Conservation (phyloP, 2,113 vertebrate species). For the Rhegmatorhina hoffmannsi region DNA sequence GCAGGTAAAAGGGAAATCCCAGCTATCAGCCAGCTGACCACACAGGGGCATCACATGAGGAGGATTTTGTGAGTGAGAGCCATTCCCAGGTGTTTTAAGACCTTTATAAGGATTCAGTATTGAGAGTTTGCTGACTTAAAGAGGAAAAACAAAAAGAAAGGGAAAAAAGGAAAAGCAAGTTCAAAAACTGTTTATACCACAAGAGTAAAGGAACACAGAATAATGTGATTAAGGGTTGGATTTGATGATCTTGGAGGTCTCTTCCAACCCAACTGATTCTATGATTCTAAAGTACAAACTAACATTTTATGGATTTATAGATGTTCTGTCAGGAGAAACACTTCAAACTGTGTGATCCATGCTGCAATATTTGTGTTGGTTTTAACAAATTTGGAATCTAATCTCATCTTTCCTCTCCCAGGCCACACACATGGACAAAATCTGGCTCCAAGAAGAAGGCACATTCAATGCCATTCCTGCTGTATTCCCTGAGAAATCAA, state of each 20-base stretch:
- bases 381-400: neutral
- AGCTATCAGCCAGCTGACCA: neutral
- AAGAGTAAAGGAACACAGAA: neutral
- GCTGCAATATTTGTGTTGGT: neutral
- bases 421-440: neutral
- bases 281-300: neutral
- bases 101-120: neutral
- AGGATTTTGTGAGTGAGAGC: neutral
- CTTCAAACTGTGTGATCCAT: neutral
- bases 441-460: fast-evolving
- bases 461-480: neutral
- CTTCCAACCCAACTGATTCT: too few relatives aligned
- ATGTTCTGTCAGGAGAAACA: neutral
- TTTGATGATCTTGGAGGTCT: too few relatives aligned
- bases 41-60: neutral
- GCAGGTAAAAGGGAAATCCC: neutral
- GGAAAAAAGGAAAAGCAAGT: neutral
- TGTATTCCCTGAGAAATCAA: neutral
- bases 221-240: neutral
- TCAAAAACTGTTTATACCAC: neutral
- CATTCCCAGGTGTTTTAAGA: neutral
- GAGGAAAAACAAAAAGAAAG: neutral
- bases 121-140: neutral
- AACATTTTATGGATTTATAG: neutral
- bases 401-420: neutral